A percentile compares a stretch with the other conserved stretches of the same genome.
Conservation (phyloP, 2,888 invertebrate genomes). For the Abrostola triplasia region DNA sequence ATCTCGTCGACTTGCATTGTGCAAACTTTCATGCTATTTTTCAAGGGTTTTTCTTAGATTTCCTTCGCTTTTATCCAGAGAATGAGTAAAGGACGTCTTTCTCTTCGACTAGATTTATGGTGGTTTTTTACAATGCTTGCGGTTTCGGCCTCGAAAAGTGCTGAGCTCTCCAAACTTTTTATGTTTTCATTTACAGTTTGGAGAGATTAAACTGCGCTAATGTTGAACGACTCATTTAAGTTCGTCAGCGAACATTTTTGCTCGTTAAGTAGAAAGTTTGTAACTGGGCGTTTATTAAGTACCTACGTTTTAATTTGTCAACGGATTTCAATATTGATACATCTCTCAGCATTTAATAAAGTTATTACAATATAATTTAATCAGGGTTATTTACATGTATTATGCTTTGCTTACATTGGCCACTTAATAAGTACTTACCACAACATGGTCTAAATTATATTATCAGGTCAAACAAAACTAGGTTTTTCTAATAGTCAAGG, state of each 20-base stretch:
- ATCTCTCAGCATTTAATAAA: no score
- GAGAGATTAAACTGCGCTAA: background rate
- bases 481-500: no score
- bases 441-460: no score
- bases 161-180: conserved; percentile 16
- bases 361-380: no score
- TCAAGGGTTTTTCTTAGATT: conserved; percentile 48
- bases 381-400: no score
- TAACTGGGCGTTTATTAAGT: no score
- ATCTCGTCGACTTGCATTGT: conserved; percentile 59
- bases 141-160: conserved; percentile 2
- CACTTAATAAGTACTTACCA: no score
- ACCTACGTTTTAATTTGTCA: no score
- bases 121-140: conserved; percentile 5
- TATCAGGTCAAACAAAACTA: no score
- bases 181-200: conserved; percentile 13
- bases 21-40: conserved; percentile 57
- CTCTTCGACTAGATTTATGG: conserved; percentile 53
- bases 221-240: conserved; percentile 7
- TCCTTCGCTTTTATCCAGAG: conserved; percentile 51
- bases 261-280: background rate
- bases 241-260: conserved; percentile 13
- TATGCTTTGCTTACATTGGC: no score
- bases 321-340: no score
- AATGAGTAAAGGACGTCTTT: conserved; percentile 51